A percentile compares a stretch with the other conserved stretches of the same genome.
These are phyloP conservation scores for Callorhinus ursinus DNA, from an alignment of 2,113 vertebrate genomes.

Conservation along the genomic window DNA sequence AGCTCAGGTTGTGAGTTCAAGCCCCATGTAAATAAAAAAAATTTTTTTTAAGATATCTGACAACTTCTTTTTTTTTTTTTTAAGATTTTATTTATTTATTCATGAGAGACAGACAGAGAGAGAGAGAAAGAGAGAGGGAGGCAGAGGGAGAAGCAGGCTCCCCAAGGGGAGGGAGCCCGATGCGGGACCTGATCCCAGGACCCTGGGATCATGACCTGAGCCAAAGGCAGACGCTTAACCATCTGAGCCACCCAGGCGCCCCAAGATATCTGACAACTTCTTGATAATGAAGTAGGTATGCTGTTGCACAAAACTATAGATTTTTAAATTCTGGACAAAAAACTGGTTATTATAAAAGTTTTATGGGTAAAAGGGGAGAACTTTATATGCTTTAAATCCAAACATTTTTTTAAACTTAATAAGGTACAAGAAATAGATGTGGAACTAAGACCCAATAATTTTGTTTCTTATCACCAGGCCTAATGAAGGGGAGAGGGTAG, in stretches of 20 bases:
- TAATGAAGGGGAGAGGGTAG: not conserved
- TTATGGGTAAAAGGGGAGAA: not conserved
- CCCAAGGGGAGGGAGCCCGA: no score
- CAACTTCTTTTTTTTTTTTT: no score
- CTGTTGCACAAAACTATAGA: slow-evolving; percentile 11
- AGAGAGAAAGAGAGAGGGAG: no score
- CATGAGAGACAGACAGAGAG: no score
- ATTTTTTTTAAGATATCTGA: not conserved
- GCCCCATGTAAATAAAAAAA: not conserved
- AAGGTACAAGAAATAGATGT: not conserved
- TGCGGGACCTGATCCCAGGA: no score
- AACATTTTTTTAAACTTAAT: not conserved
- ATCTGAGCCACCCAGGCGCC: no score
- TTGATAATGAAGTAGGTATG: slow-evolving; percentile 9
- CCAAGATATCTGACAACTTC: not conserved
- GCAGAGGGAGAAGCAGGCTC: no score
- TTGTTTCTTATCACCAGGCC: not conserved
- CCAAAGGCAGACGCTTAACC: no score
- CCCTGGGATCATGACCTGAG: no score
- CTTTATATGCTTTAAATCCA: slow-evolving; percentile 6
- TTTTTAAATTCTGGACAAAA: not conserved
- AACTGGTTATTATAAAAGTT: not conserved
- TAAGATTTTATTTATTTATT: no score
- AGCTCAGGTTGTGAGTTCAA: not conserved
- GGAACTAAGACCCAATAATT: not conserved